Evolutionary conservation across 2,888 invertebrate species (phyloP).

Genomic region (Allacma fusca): DNA sequence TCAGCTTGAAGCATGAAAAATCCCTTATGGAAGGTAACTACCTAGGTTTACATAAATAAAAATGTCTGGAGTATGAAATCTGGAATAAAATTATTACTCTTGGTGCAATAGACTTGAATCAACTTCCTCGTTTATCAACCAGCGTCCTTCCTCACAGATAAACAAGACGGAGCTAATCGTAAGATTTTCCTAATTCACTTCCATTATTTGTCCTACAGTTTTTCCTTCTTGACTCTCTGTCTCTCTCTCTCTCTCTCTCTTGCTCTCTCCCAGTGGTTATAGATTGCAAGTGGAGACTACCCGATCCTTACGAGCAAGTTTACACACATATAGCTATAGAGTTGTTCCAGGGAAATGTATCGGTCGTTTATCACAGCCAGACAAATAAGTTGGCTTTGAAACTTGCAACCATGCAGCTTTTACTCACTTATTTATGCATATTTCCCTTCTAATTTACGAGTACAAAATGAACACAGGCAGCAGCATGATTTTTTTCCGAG

Average conservation of each 20-base stretch:
- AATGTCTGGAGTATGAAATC: conserved; percentile 12
- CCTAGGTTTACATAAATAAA: conserved; percentile 4
- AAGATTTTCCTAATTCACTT: neutral
- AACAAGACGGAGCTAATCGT: neutral
- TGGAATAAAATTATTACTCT: conserved; percentile 16
- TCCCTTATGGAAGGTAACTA: neutral
- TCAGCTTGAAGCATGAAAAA: conserved; percentile 4
- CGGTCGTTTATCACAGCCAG: conserved; percentile 33
- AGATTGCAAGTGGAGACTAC: too few species aligned
- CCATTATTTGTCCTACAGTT: neutral
- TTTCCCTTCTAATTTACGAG: conserved; percentile 39
- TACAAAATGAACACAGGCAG: conserved; percentile 21
- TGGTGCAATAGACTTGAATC: neutral
- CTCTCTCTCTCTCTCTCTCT: too few species aligned
- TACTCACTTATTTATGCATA: conserved; percentile 22
- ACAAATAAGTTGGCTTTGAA: conserved; percentile 35
- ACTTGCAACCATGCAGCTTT: conserved; percentile 16
- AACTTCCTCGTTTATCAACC: conserved; percentile 23
- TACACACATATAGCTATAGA: too few species aligned
- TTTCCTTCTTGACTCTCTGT: neutral
- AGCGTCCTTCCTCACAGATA: neutral
- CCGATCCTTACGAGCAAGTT: too few species aligned
- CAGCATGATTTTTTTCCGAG: neutral
- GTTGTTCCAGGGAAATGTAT: conserved; percentile 9
- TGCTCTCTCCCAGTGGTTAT: too few species aligned